Evolutionary conservation across 2,797 vertebrate genomes (phyloP), one percentile per base, ranked within the genome.

Genomic region (Novumbra hubbsi): DNA sequence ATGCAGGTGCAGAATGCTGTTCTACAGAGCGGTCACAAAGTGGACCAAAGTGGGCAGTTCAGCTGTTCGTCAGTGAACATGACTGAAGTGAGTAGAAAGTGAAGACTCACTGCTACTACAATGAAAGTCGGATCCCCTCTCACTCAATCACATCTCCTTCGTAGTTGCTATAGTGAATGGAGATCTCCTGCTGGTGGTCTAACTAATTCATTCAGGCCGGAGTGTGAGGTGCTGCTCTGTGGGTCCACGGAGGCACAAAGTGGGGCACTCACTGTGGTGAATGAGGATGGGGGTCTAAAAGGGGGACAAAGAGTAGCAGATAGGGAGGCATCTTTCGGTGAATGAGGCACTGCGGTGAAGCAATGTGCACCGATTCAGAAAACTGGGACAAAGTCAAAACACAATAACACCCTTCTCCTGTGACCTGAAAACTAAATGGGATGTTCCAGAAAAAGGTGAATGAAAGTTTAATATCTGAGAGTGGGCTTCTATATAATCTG

Each of bases 391-490:
- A 34, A 17, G 28, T 38, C 28, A 30, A 66, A 32, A 66, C 64
- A 66, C 38, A 21, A 4, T 24, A 38, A 38, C 38, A 41, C 66
- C 24, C 38, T 41, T n/a, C 32, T 45, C 24, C 21, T 50, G 5
- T 69, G 38, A 48, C 67, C 67, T 69, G 38, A 16, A 48, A 45
- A 48, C 5, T 14, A 15, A 27, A n/a, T 7, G n/a, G 14, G 34
- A 49, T 50, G 45, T 50, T 49, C 17, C 49, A 12, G 45, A 14
- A 14, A 19, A 41, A 49, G 45, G 67, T 69, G 67, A 69, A 69
- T 69, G 38, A 48, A 69, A 50, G 67, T 69, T 69, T 69, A 69
- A 69, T 69, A 24, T 57, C 4, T 57, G 55, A 57, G 55, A 57
- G 55, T 57, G 15, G n/a, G 52, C 55, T 24, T 21, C 55, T 21